Evolutionary conservation across 2,113 vertebrate genomes (phyloP).

Genomic region (Rostratula benghalensis): DNA sequence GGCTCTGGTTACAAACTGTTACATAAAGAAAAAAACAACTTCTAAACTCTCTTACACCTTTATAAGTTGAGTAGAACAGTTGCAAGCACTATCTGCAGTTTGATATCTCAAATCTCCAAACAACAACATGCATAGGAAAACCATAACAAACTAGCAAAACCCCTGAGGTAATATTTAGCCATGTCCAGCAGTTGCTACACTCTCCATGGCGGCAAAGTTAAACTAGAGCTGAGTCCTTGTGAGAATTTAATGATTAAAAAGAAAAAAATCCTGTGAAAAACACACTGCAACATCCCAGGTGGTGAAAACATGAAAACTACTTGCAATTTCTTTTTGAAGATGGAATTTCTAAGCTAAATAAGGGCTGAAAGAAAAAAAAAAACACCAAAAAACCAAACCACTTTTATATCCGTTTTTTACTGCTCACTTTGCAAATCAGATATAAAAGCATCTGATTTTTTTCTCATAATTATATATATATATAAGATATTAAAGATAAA

Average conservation of each 20-base stretch:
- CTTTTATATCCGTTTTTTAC: neutral
- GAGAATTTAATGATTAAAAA: neutral
- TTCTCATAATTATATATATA: neutral
- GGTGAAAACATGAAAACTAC: neutral
- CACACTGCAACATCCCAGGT: neutral
- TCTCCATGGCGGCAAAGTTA: neutral
- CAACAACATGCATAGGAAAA: neutral
- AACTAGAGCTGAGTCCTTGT: neutral
- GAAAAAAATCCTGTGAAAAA: neutral
- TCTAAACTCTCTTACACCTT: neutral
- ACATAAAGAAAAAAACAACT: neutral
- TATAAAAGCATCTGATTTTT: neutral
- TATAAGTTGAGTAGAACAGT: neutral
- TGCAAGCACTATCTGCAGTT: neutral
- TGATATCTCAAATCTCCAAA: neutral
- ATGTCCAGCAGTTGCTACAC: neutral
- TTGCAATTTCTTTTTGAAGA: neutral
- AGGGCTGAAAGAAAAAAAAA: neutral
- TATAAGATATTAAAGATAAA: neutral
- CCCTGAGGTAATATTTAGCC: neutral
- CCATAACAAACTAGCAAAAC: neutral
- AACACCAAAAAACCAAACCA: too few species aligned
- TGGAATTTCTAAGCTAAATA: neutral
- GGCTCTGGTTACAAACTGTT: slow-evolving; percentile 93
- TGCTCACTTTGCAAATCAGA: neutral